Conservation (phyloP, 2,113 vertebrate species). For the human region DNA sequence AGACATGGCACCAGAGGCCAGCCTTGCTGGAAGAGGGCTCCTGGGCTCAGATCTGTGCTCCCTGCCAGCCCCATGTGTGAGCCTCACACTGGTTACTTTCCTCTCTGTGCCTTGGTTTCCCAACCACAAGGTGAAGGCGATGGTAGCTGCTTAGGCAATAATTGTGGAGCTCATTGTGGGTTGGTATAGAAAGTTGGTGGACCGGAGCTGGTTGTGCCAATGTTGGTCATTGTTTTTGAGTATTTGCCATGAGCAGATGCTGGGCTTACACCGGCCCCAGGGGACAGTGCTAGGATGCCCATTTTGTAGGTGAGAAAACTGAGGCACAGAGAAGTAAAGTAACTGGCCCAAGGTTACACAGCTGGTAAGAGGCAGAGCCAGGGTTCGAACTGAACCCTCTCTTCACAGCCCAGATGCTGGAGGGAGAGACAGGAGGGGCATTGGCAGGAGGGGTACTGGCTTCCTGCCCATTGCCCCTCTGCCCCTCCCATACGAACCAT, state of each 20-base stretch:
- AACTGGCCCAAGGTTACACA: not conserved
- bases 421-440: too few relatives aligned
- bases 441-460: too few relatives aligned
- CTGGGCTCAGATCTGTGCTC: not conserved
- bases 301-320: not conserved
- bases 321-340: not conserved
- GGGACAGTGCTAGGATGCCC: not conserved
- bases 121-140: not conserved
- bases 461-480: not conserved
- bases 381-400: not conserved
- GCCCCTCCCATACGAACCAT: not conserved
- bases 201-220: not conserved
- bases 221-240: not conserved
- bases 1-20: not conserved
- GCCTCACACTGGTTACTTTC: rapidly evolving
- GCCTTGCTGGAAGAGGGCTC: not conserved
- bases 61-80: rapidly evolving
- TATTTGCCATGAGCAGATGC: rapidly evolving
- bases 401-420: not conserved
- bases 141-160: rapidly evolving
- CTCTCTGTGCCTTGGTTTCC: not conserved
- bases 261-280: rapidly evolving
- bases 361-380: not conserved
- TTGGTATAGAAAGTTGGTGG: too few relatives aligned
- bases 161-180: not conserved